Conservation (phyloP, 2,797 vertebrate genomes). For the Anguilla marmorata region DNA sequence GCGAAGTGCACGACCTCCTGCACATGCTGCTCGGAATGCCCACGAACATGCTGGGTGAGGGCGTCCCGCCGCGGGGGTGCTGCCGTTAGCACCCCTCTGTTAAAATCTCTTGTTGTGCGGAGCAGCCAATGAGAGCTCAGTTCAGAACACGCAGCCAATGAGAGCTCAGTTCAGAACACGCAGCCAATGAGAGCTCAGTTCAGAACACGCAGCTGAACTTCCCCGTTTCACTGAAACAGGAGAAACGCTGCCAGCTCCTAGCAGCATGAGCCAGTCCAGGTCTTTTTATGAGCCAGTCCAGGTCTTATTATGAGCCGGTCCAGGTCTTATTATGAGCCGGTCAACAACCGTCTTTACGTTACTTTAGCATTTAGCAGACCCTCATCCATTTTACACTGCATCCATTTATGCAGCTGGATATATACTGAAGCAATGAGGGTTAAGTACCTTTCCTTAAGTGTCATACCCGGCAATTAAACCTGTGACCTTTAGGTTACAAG, state of each 20-base stretch:
- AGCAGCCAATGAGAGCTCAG: neutral
- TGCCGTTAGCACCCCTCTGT: neutral
- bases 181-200: neutral
- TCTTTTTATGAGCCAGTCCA: too few relatives aligned
- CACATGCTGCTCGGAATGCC: slow-evolving; percentile 95
- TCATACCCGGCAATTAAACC: too few relatives aligned
- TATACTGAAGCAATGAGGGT: too few relatives aligned
- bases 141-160: neutral
- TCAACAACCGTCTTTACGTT: too few relatives aligned
- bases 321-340: too few relatives aligned
- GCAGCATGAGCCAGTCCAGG: neutral
- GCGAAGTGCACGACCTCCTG: slow-evolving; percentile 91
- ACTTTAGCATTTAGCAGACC: too few relatives aligned
- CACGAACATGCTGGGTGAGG: slow-evolving; percentile 93
- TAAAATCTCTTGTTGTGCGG: neutral
- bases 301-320: neutral
- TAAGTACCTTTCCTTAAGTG: too few relatives aligned
- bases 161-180: neutral
- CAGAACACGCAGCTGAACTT: too few relatives aligned
- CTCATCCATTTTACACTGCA: too few relatives aligned
- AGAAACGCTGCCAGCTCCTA: neutral
- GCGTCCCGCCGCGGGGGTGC: neutral
- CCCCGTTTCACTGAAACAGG: neutral
- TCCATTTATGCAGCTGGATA: too few relatives aligned
- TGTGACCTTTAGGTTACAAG: too few relatives aligned